Evolutionary conservation across 2,797 vertebrate genomes (phyloP), one percentile per base, ranked within the genome.

Genomic region (Thalassophryne amazonica): DNA sequence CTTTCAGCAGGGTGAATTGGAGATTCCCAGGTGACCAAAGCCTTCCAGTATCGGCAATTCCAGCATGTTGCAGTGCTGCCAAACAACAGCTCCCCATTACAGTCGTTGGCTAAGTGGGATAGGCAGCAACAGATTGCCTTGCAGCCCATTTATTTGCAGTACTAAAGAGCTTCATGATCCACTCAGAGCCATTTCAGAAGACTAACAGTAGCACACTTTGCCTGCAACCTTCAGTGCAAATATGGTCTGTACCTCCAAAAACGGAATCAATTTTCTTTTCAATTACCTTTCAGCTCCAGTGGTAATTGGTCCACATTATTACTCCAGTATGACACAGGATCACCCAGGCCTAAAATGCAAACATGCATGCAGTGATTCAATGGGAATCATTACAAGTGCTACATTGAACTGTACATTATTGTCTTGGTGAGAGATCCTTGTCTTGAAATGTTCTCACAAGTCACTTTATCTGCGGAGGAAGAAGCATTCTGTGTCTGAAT

Each of bases 41-140:
- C 32, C 22, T 40, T 50, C 60, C 30, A 66, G 52, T 61, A 35
- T 63, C 19, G 55, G 40, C 66, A 75, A 70, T 69, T 42, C 56
- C 36, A 22, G 16, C 13, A n/a, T 59, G n/a, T 56, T 73, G 62
- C 63, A 60, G 49, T 49, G 19, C 5, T 2, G 25, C 32, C 60
- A 58, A 39, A 56, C 62, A 68, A 29, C 38, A 29, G 51, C 58
- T 68, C 56, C 43, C 51, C 29, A 23, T 42, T 56, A 41, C 58
- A 48, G 49, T 46, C 19, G 28, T 48, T 38, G 39, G 34, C 57
- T 81, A 81, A 88, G 69, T 78, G 65, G 78, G 70, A 80, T 30
- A 33, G 84, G 87, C 84, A 76, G 74, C 73, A 68, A 78, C 78
- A 81, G 81, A 86, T 86, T 88, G 84, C 76, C 49, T 67, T 61